Evolutionary conservation across 1,140 invertebrate species (phyloP), one percentile per base, ranked within the genome.

Genomic region (Cecropterus lyciades): DNA sequence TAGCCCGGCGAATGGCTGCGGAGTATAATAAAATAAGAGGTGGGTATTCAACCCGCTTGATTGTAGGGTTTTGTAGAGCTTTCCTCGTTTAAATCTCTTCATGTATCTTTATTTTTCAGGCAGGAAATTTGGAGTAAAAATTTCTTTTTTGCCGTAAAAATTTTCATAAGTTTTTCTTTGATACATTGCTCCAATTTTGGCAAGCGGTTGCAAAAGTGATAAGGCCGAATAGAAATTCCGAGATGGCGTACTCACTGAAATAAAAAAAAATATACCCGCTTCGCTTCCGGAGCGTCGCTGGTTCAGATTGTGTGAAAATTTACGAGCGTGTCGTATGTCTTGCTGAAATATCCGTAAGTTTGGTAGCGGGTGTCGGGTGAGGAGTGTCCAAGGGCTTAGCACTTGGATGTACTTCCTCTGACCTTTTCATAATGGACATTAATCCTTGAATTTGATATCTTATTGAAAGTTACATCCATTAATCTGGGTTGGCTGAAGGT

Each of bases 271-370:
- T 33, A 13, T 43, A 3, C 42, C 43, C 15, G 20, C 43, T 42
- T 14, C 4, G 43, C 16, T 49, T 14, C 30, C 57, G 13, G 45
- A 67, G 13, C 43, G 46, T 30, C 42, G 43, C 42, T 20, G 24
- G 65, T 77, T 72, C 71, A 75, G 75, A 81, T 72, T 72, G 71
- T 72, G 75, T 77, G 79, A 80, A 77, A 80, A 85, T 84, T 84
- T 82, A 84, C 78, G 80, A 73, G 67, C 48, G 52, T 69, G 71
- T 84, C 76, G 75, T 79, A 73, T 75, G 72, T 79, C 78, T 73
- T 70, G 49, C 45, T 68, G 72, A 81, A 76, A 82, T 80, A 73
- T 78, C 73, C 67, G 64, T 67, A 72, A 65, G 60, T 65, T 65
- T 40, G 69, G 64, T 65, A 46, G 67, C 59, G 72, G 55, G 68